These are phyloP conservation scores for Psittacula echo DNA, from an alignment of 2,797 vertebrate genomes.

Conservation along the genomic window DNA sequence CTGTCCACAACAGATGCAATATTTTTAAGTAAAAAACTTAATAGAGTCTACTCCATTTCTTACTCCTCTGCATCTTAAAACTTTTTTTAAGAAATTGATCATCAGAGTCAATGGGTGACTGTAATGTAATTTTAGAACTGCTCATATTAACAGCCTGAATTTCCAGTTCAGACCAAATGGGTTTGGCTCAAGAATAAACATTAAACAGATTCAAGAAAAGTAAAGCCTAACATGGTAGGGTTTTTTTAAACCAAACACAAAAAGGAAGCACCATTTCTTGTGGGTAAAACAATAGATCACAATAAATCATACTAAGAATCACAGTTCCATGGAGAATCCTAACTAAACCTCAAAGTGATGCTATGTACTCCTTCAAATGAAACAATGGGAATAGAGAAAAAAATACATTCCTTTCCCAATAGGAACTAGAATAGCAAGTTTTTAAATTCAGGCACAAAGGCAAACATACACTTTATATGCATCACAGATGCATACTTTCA, in stretches of 20 bases:
- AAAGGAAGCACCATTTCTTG: background rate
- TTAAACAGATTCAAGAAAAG: background rate
- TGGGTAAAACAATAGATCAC: background rate
- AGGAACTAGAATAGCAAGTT: background rate
- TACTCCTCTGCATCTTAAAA: background rate
- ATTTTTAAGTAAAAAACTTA: background rate
- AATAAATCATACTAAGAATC: background rate
- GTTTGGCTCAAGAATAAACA: background rate
- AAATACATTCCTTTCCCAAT: background rate
- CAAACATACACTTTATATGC: background rate
- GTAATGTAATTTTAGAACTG: background rate
- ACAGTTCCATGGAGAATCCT: background rate
- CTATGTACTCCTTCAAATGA: background rate
- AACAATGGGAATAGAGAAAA: background rate
- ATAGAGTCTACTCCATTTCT: background rate
- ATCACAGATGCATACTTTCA: background rate
- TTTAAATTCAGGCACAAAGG: background rate
- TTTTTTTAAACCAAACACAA: background rate
- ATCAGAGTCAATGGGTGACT: background rate
- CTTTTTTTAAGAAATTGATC: background rate
- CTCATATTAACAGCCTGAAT: background rate
- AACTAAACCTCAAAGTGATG: background rate
- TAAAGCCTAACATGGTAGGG: background rate
- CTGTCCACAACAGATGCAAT: background rate
- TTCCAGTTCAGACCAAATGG: background rate